These are phyloP conservation scores for Fregata magnificens DNA, from an alignment of 2,113 vertebrate genomes.

Conservation along the genomic window DNA sequence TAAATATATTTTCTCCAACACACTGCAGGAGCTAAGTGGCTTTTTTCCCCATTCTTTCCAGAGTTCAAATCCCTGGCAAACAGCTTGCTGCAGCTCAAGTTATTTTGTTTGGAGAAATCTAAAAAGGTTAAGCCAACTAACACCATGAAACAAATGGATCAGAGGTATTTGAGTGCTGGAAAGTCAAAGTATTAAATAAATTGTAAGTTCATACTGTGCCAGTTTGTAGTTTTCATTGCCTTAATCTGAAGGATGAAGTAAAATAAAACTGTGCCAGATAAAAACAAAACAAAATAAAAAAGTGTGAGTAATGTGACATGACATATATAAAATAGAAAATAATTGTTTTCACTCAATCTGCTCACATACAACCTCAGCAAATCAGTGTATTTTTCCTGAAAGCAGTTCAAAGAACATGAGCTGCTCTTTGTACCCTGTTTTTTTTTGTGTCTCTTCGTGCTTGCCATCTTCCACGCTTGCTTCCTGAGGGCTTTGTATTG, in stretches of 20 bases:
- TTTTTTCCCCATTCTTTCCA: not conserved
- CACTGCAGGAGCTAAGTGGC: not conserved
- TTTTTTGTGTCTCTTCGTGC: not conserved
- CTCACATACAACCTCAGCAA: not conserved
- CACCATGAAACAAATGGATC: conserved; percentile 39
- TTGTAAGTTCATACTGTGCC: not conserved
- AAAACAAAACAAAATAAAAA: not conserved
- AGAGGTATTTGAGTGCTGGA: conserved; percentile 26
- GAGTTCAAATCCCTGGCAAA: conserved; percentile 34
- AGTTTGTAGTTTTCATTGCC: conserved; percentile 42
- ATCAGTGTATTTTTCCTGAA: not conserved
- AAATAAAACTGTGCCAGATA: conserved; percentile 41
- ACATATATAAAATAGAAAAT: conserved; percentile 11
- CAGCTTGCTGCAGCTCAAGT: not conserved
- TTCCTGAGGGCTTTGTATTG: not conserved
- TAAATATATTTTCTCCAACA: conserved; percentile 5
- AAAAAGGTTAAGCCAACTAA: conserved; percentile 61
- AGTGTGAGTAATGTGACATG: not conserved
- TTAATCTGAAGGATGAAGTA: conserved; percentile 45
- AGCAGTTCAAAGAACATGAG: not conserved
- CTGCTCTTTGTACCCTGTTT: not conserved
- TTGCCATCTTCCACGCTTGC: not conserved
- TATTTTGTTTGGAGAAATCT: conserved; percentile 52
- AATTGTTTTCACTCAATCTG: not conserved
- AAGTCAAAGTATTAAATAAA: conserved; percentile 64